Base-by-base conservation (phyloP, 2,113 vertebrate genomes). In the Sander vitreus region DNA sequence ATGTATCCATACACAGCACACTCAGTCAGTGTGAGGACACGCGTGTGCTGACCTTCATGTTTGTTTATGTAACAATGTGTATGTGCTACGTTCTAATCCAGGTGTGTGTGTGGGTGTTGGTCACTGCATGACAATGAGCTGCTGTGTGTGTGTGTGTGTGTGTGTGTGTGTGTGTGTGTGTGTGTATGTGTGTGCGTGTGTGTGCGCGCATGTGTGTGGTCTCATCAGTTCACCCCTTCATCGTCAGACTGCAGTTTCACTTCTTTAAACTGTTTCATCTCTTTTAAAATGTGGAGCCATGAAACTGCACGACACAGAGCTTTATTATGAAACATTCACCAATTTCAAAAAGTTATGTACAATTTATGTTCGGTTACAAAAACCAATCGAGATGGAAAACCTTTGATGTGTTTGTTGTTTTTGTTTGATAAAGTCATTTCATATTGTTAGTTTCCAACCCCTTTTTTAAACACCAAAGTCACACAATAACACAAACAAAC, bases 161-260 rank as follows among this genome's bases (percentile, higher is more conserved):
- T 27, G 27, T 67, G 53, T 62, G 58, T 60, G 33, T 21, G 25
- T 60, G 58, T 10, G 16, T 62, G 59, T 39, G 25, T 30, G 57
- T 30, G 57, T 59, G 25, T n/a, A n/a, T 59, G 25, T 30, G 15
- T 33, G 33, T 13, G 33, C 39, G 30, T 33, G 58, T 19, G 54
- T 6, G 4, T 39, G 36, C 0, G 15, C 27, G 59, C 10, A 19
- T 62, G 59, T 33, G 58, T 33, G n/a, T 55, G 4, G 11, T 23
- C 4, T 18, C 15, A 51, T 70, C n/a, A 19, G 25, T 53, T 51
- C 58, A 23, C 45, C 18, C 70, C 73, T 67, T 14, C 18, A 27
- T 47, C 39, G 14, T 64, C 70, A 69, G 48, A 39, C 69, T 4
- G 76, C 82, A 70, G 83, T 51, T 80, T 85, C 72, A 69, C 45